Percentiles rank a stretch among this genome's conserved stretches.
These are phyloP conservation scores for Lerista edwardsae DNA, from an alignment of 2,797 vertebrate genomes.

Conservation along the genomic window DNA sequence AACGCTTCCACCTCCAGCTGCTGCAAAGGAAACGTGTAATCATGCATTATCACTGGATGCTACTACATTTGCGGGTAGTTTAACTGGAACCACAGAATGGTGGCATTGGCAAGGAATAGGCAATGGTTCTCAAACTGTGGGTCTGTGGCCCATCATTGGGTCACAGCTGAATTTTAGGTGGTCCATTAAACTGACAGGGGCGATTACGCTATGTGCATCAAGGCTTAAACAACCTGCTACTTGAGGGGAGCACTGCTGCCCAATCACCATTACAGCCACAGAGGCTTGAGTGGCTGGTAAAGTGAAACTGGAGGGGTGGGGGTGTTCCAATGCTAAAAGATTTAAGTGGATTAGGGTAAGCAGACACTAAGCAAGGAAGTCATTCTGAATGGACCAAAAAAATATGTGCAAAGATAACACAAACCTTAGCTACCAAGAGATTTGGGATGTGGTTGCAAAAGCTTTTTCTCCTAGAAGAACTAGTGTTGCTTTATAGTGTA, in stretches of 20 bases:
- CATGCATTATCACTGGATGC: neutral
- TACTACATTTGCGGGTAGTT: conserved; percentile 30
- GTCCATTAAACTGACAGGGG: too few species aligned
- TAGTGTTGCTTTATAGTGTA: neutral
- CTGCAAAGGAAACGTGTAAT: conserved; percentile 49
- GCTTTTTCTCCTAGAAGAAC: neutral
- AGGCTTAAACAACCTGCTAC: too few species aligned
- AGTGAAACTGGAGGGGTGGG: too few species aligned
- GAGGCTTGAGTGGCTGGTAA: too few species aligned
- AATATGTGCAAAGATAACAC: neutral
- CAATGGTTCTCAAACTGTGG: too few species aligned
- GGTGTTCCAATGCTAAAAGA: too few species aligned
- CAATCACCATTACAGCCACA: too few species aligned
- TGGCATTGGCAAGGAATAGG: conserved; percentile 1
- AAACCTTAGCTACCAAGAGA: neutral
- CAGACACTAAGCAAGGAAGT: neutral
- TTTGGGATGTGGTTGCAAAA: neutral
- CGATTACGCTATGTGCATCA: too few species aligned
- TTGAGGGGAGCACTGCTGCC: too few species aligned
- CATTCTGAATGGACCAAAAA: neutral
- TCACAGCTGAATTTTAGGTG: too few species aligned
- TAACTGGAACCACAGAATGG: conserved; percentile 33
- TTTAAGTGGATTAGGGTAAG: too few species aligned
- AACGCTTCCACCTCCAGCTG: conserved; percentile 32
- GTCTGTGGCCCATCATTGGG: too few species aligned